Conservation (phyloP, 2,888 invertebrate genomes). For the Ophion slaviceki region DNA sequence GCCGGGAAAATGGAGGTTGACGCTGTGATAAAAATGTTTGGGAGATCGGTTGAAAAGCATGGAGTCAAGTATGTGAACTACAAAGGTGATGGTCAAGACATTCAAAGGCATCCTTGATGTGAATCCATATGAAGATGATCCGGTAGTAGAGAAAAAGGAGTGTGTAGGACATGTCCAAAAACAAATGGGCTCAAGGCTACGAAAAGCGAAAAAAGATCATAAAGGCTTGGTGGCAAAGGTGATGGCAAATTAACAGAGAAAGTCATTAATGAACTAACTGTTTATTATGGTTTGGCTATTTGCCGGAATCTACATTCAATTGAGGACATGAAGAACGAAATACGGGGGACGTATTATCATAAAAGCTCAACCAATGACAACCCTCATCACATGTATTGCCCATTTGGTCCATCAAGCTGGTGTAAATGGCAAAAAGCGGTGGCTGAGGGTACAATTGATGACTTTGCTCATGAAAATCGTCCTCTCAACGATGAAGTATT, state of each 20-base stretch:
- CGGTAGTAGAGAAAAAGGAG: conserved; percentile 27
- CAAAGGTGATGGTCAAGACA: conserved; percentile 22
- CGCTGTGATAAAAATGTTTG: conserved; percentile 47
- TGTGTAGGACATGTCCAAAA: conserved; percentile 26
- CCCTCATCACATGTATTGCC: conserved; percentile 55
- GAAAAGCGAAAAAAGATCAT: conserved; percentile 33
- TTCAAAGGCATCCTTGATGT: conserved; percentile 39
- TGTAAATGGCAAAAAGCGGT: conserved; percentile 53
- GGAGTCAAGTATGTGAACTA: conserved; percentile 27
- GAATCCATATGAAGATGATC: conserved; percentile 46
- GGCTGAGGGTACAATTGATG: neutral
- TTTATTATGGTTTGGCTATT: conserved; percentile 27
- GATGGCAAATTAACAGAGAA: conserved; percentile 51
- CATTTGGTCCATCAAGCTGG: conserved; percentile 48
- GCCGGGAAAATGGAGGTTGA: conserved; percentile 51
- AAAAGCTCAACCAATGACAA: conserved; percentile 45
- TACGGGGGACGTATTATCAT: conserved; percentile 52
- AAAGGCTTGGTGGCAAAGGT: conserved; percentile 42
- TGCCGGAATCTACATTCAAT: conserved; percentile 44
- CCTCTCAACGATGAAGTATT: neutral
- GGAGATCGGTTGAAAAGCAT: conserved; percentile 38
- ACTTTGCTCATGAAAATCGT: neutral
- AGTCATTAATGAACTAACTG: conserved; percentile 26
- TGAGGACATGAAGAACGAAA: conserved; percentile 41
- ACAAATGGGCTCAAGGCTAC: conserved; percentile 10